Base-by-base conservation (phyloP, 2,113 vertebrate species). In the Malurus cyaneus region DNA sequence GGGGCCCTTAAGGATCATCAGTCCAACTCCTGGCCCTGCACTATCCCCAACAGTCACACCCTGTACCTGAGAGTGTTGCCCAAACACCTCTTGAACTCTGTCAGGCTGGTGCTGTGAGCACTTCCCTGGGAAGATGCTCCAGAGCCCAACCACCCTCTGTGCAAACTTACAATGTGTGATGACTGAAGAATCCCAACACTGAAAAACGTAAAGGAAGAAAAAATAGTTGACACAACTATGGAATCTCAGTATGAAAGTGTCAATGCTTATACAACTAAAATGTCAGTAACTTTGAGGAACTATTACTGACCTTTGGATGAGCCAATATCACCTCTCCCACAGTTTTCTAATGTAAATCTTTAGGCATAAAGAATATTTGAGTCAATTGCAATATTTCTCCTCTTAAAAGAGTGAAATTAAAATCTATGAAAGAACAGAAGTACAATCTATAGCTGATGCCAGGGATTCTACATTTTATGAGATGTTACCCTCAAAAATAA, bases 21-120 rank as follows among this genome's bases (percentile, higher is more conserved):
- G 18, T 60, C 62, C 9, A 52, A 0, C 17, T 18, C 53, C 23
- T 60, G 44, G 14, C 5, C 18, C 46, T 44, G 4, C 26, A 14
- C 14, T 14, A 67, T 7, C 46, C 5, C 53, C 31, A 29, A 16
- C 18, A 18, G 34, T 50, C 29, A 34, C 31, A 34, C 3, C 36
- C 1, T 36, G 53, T 34, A 21, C 3, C 32, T 44, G 21, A 34
- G 31, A 14, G 7, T 0, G 0, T 5, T 60, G 32, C 36, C 17
- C 46, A 23, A 36, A 60, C 9, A 12, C 9, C 32, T 50, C 25
- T 44, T 36, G 39, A 60, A 0, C 26, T 69, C 23, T n/a, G 14
- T 32, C 62, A 77, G 15, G 9, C 18, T 61, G 32, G 7, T 36
- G 62, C 20, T 52, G 18, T 21, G 39, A 8, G 2, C 39, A 36